Evolutionary conservation across 2,113 vertebrate species (phyloP), one percentile per base, ranked within the genome.

Genomic region (Eleginops maclovinus): DNA sequence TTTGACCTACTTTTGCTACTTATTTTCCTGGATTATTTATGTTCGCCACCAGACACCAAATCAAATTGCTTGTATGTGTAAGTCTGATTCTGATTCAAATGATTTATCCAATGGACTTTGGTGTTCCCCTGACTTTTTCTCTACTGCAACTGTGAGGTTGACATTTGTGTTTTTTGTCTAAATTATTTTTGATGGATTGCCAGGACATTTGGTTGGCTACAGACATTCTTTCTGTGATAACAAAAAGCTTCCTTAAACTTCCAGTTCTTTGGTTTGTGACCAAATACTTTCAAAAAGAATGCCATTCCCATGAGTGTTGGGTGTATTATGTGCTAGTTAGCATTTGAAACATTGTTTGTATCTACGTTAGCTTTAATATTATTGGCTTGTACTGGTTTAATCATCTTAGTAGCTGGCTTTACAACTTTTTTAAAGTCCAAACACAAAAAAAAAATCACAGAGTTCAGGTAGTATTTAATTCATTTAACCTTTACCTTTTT

Each of bases 401-500:
- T 65, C 36, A 15, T 43, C 7, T 43, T 9, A 54, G 21, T 54
- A 4, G 15, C 51, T 55, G 17, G 17, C 24, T 11, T 17, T 6
- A 31, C 6, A 69, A 58, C 16, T 75, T 4, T 44, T 24, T 66
- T 64, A 26, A 13, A 86, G 40, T 61, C 58, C 53, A 40, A 86
- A 56, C 79, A 91, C 64, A 88, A 90, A 87, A 84, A 66, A n/a
- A 36, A 36, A 92, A 83, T 84, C 83, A 90, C 90, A 93, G 85
- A 86, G 83, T 88, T 91, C 90, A 63, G 81, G 91, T 90, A 93
- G 90, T 91, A 90, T 91, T 94, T 93, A 93, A 94, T 93, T 93
- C 83, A 89, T 93, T 94, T 91, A 94, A 92, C 88, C 90, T 91
- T 94, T 93, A 90, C 89, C 90, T 92, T 94, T 91, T 89, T 94